Evolutionary conservation across 2,888 invertebrate species (phyloP).

Genomic region (Deilephila elpenor): DNA sequence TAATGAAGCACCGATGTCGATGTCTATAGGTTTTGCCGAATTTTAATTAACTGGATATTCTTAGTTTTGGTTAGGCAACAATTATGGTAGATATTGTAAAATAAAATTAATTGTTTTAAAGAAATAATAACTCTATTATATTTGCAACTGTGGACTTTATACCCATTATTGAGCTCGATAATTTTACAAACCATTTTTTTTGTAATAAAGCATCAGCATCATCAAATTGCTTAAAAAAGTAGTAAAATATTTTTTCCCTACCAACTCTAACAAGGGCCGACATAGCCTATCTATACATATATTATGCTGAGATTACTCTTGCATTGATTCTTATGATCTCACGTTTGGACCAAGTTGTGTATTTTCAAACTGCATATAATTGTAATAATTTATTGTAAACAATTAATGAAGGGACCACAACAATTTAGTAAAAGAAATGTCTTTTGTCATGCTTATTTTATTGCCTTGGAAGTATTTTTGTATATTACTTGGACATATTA

Average conservation of each 20-base stretch:
- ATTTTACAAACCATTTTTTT: too few species aligned
- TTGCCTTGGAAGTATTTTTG: neutral
- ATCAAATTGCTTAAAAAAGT: too few species aligned
- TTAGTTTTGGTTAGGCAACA: neutral
- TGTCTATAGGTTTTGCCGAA: neutral
- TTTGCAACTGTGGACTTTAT: too few species aligned
- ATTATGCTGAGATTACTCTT: slow-evolving; percentile 13
- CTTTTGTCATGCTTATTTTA: neutral
- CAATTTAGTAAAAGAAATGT: neutral
- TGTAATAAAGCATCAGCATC: too few species aligned
- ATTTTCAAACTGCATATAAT: neutral
- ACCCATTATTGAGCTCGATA: too few species aligned
- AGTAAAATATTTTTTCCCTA: neutral
- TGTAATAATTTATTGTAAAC: neutral
- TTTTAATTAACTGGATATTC: neutral
- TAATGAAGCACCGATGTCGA: neutral
- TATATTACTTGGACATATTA: neutral
- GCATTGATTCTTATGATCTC: neutral
- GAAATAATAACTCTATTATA: neutral
- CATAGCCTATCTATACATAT: neutral
- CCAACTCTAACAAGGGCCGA: neutral
- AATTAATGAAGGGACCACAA: neutral
- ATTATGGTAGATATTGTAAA: neutral
- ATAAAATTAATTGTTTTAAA: neutral
- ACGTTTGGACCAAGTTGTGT: neutral